Base-by-base conservation (phyloP, 2,113 vertebrate species). In the Rhipidura dahli region DNA sequence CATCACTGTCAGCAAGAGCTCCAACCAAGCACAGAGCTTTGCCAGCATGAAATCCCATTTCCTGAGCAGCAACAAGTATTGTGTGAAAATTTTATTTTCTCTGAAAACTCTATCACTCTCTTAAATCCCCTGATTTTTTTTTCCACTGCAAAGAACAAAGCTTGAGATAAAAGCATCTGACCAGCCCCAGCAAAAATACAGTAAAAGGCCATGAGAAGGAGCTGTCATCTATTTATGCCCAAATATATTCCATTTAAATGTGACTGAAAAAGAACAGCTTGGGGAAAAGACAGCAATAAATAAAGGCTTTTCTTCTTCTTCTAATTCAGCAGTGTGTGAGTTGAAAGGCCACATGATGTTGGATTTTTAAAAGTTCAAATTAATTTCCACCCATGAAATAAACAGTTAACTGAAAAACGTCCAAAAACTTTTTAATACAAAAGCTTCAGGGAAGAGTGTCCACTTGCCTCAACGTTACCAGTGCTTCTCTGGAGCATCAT, bases 151-250 rank as follows among this genome's bases (percentile, higher is more conserved):
- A 82, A 87, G 78, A 94, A 87, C 80, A 95, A 89, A 93, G 79
- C 68, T 78, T 73, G 47, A 92, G 89, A 94, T 81, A 90, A 96
- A 92, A 95, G 69, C 56, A 44, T 90, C 83, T 92, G 86, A 78
- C 86, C 83, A 93, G 86, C 22, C 87, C 73, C 56, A 75, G 80
- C 60, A 89, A 90, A 88, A 96, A 91, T 87, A 83, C 40, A 81
- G 68, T 51, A 42, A 81, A 65, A 92, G 80, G 76, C 71, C 72
- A 42, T 87, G 83, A 94, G 89, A 92, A 95, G 60, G 76, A 90
- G 59, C 83, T 77, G 72, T 84, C 93, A 63, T 84, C 87, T 75
- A n/a, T 92, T 94, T 77, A 89, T 79, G 31, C 49, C 72, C 56
- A 87, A 94, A 87, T 95, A 68, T 70, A 87, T 94, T 94, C 82